These are phyloP conservation scores for Steinernema feltiae DNA, from an alignment of 1,140 invertebrate genomes.

Conservation along the genomic window DNA sequence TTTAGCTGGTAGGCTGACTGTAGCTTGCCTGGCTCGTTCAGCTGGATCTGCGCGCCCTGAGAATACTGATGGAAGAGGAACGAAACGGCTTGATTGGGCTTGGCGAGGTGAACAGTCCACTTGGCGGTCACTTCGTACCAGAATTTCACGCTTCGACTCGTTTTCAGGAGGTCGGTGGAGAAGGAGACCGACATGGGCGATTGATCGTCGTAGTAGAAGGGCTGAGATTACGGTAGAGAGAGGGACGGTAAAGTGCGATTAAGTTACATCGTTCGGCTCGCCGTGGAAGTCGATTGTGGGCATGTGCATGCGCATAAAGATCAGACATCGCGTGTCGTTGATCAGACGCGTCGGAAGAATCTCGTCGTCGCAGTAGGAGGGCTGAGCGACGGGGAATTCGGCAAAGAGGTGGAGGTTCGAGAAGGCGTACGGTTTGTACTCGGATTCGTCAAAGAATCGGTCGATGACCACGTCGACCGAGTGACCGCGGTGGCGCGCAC, in stretches of 20 bases:
- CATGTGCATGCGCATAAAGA: background rate
- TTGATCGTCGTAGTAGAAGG: background rate
- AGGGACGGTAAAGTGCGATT: background rate
- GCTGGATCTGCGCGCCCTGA: background rate
- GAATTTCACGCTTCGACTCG: background rate
- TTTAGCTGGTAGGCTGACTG: background rate
- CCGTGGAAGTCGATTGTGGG: background rate
- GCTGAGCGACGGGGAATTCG: background rate
- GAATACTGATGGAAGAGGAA: background rate
- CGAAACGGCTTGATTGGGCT: background rate
- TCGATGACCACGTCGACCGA: background rate
- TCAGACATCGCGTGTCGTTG: background rate
- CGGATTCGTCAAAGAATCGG: background rate
- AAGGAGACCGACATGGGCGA: background rate
- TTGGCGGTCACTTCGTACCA: conserved; percentile 6
- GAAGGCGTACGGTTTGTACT: background rate
- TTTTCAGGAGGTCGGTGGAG: background rate
- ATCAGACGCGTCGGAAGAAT: background rate
- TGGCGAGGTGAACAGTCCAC: background rate
- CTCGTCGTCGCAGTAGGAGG: background rate
- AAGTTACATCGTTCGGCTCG: background rate
- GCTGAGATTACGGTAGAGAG: background rate
- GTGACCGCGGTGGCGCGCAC: background rate
- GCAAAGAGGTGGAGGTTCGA: background rate
- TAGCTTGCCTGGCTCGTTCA: background rate